phyloP scores from a whole-genome alignment of 2,797 vertebrate genomes.

The Hafferia zeledoni region DNA sequence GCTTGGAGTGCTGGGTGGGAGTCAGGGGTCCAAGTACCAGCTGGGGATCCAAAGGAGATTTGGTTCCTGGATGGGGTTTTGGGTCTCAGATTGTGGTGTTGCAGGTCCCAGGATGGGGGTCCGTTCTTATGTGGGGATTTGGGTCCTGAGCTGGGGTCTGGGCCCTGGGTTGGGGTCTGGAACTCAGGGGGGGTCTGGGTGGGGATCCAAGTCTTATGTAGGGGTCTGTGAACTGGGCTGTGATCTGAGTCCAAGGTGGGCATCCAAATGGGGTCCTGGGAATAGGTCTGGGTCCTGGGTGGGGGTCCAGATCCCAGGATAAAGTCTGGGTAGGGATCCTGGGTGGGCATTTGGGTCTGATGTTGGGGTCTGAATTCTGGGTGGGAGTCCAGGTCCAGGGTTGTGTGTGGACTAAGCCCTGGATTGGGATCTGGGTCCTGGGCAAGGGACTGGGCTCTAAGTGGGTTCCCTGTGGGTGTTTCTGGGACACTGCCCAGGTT shows the following conservation, averaged over 20 bases:
- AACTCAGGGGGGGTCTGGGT: accelerated
- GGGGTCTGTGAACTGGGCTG: not conserved
- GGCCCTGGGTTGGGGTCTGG: not conserved
- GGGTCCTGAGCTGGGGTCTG: no score
- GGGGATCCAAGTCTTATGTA: no score
- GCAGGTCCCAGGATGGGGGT: no score
- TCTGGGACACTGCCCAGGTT: not conserved
- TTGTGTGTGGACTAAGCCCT: not conserved
- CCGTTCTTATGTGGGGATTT: not conserved
- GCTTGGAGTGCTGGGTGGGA: not conserved
- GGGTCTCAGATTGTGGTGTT: not conserved
- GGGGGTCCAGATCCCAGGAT: no score
- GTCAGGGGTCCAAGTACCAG: no score
- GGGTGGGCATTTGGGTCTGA: not conserved
- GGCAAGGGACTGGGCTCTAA: not conserved
- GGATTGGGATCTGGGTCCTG: not conserved
- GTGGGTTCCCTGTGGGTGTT: no score
- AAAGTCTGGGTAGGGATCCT: not conserved
- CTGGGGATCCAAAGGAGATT: no score
- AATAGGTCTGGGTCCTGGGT: not conserved
- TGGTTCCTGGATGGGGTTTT: no score
- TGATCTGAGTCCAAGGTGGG: no score
- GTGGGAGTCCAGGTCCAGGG: no score
- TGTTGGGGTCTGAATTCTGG: not conserved
- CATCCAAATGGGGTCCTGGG: not conserved